These are phyloP conservation scores for Myxocyprinus asiaticus DNA, from an alignment of 2,113 vertebrate genomes.

Conservation along the genomic window DNA sequence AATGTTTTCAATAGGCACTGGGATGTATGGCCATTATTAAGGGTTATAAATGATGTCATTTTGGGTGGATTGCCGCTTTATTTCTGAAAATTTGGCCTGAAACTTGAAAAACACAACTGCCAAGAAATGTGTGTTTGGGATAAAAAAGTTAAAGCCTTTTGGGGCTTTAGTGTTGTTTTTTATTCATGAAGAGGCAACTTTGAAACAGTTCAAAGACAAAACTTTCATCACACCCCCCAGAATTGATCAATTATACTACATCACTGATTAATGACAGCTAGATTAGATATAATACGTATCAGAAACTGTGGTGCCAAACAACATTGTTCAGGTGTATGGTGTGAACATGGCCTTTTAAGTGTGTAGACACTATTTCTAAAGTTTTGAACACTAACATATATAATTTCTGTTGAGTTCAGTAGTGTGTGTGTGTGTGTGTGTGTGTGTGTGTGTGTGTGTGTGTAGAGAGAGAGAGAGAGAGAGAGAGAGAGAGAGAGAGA, in stretches of 20 bases:
- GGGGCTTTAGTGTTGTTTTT: conserved; percentile 54
- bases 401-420: too few species aligned
- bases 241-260: too few species aligned
- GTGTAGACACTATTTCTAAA: too few species aligned
- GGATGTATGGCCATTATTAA: conserved; percentile 50
- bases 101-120: conserved; percentile 23
- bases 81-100: conserved; percentile 43
- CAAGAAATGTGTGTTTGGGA: conserved; percentile 16
- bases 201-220: conserved; percentile 45
- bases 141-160: conserved; percentile 44
- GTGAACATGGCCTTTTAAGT: too few species aligned
- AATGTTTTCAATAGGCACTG: conserved; percentile 58
- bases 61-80: conserved; percentile 37
- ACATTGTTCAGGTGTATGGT: too few species aligned
- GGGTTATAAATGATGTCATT: conserved; percentile 58
- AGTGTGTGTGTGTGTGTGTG: too few species aligned
- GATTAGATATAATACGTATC: background rate
- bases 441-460: too few species aligned
- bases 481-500: too few species aligned
- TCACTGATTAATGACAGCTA: conserved; percentile 3
- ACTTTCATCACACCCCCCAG: conserved; percentile 35
- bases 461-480: too few species aligned
- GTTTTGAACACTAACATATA: too few species aligned
- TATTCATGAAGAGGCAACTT: conserved; percentile 54
- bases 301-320: background rate